These are phyloP conservation scores for Poecilia velifera DNA, from an alignment of 2,797 vertebrate genomes.

Conservation along the genomic window DNA sequence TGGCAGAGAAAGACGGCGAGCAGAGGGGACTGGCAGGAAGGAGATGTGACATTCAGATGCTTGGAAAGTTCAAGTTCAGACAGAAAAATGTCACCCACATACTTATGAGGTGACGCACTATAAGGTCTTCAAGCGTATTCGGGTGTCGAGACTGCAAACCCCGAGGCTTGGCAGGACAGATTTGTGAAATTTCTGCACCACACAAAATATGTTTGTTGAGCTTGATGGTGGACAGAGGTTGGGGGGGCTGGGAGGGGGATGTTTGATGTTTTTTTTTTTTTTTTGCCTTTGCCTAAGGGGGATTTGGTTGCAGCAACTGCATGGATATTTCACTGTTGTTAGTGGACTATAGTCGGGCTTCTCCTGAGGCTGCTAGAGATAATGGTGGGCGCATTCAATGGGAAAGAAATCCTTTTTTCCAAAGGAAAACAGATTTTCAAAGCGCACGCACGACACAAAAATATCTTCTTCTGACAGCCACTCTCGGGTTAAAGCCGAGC, in stretches of 20 bases:
- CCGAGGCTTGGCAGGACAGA: slow-evolving; percentile 45
- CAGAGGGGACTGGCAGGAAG: slow-evolving; percentile 44
- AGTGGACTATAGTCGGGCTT: slow-evolving; percentile 52
- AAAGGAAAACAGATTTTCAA: slow-evolving; percentile 45
- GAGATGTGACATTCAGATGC: slow-evolving; percentile 36
- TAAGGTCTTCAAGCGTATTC: slow-evolving; percentile 54
- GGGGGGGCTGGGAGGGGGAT: neutral
- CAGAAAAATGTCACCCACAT: slow-evolving; percentile 55
- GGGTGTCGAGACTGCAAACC: slow-evolving; percentile 53
- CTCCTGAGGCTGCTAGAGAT: slow-evolving; percentile 57
- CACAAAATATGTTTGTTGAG: slow-evolving; percentile 61
- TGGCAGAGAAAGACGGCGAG: slow-evolving; percentile 25
- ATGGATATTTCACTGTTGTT: slow-evolving; percentile 67
- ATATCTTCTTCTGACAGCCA: slow-evolving; percentile 39
- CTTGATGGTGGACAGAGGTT: slow-evolving; percentile 35
- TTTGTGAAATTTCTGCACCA: slow-evolving; percentile 63
- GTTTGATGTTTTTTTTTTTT: slow-evolving; percentile 44
- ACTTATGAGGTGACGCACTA: slow-evolving; percentile 45
- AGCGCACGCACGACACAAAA: slow-evolving; percentile 39
- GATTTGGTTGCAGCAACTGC: slow-evolving; percentile 60
- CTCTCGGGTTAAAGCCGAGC: slow-evolving; percentile 35
- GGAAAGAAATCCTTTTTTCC: slow-evolving; percentile 35
- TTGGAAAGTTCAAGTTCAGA: slow-evolving; percentile 56
- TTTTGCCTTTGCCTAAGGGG: slow-evolving; percentile 55
- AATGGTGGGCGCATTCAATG: slow-evolving; percentile 43